Conservation (phyloP, 2,888 invertebrate genomes). For the Tenthredo scrophulariae region DNA sequence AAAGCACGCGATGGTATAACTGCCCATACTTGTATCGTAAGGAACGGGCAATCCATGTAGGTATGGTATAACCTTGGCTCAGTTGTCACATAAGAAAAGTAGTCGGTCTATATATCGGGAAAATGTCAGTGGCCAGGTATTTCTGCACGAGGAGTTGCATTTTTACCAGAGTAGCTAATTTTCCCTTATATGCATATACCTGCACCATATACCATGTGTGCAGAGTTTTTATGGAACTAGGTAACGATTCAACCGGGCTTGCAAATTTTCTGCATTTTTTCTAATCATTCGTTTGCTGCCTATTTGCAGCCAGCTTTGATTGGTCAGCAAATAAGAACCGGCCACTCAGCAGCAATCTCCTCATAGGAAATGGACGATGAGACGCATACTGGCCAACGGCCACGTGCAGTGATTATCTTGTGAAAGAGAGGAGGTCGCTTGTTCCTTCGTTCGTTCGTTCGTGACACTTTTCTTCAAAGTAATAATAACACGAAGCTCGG, state of each 20-base stretch:
- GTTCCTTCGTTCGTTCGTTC: slow-evolving; percentile 20
- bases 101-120: background rate
- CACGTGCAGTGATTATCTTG: slow-evolving; percentile 38
- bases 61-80: background rate
- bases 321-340: slow-evolving; percentile 23
- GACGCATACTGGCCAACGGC: slow-evolving; percentile 26
- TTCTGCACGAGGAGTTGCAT: background rate
- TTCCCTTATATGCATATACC: background rate
- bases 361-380: slow-evolving; percentile 47
- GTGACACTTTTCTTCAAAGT: slow-evolving; percentile 38
- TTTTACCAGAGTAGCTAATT: background rate
- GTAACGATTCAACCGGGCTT: background rate
- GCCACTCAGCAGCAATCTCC: background rate
- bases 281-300: slow-evolving; percentile 13
- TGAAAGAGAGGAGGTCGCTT: slow-evolving; percentile 25
- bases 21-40: background rate
- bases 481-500: slow-evolving; percentile 17
- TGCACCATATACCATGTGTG: too few species aligned
- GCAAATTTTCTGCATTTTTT: background rate
- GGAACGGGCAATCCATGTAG: background rate
- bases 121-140: background rate
- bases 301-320: background rate
- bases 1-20: background rate
- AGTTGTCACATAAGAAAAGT: background rate
- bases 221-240: background rate